Evolutionary conservation across 2,113 vertebrate species (phyloP), one percentile per base, ranked within the genome.

Genomic region (Ornithorhynchus anatinus): DNA sequence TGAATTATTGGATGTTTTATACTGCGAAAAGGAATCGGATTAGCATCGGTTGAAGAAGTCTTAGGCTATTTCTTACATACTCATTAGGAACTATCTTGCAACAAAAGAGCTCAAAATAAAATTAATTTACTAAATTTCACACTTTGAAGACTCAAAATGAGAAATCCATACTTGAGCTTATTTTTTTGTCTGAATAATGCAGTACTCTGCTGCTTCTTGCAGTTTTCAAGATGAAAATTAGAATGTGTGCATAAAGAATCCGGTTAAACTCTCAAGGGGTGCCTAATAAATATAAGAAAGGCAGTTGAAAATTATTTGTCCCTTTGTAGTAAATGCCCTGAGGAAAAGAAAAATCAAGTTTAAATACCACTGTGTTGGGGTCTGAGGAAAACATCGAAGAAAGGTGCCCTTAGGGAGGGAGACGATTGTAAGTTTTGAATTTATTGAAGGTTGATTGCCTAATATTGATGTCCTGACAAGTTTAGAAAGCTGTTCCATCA

Each of bases 391-490:
- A 89, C 77, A 88, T 91, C 89, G 89, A 88, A 81, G 67, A 87
- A 88, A 85, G 63, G 70, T 67, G 85, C 83, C 85, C 33, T 64
- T 80, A 86, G 91, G 75, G 57, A 72, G 32, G 69, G n/a, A 74
- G 23, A 77, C 81, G 72, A 81, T 75, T 75, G 42, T 63, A 91
- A 80, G 72, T 84, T 68, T 58, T 90, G 83, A 92, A 77, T 47
- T 69, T 90, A 90, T 92, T 88, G 84, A 86, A 87, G 51, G 74
- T 69, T 92, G 86, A 89, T 85, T 88, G 86, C 87, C 72, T 86
- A 75, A 89, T 92, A 91, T 88, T 91, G 86, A 91, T 86, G 86
- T 80, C 57, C 71, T 89, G 84, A 90, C 79, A 88, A 80, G 85
- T 57, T 79, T 88, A 83, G 63, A 44, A 66, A 72, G 70, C 59